Base-by-base conservation (phyloP, 2,113 vertebrate species). In the Pardalotus punctatus region DNA sequence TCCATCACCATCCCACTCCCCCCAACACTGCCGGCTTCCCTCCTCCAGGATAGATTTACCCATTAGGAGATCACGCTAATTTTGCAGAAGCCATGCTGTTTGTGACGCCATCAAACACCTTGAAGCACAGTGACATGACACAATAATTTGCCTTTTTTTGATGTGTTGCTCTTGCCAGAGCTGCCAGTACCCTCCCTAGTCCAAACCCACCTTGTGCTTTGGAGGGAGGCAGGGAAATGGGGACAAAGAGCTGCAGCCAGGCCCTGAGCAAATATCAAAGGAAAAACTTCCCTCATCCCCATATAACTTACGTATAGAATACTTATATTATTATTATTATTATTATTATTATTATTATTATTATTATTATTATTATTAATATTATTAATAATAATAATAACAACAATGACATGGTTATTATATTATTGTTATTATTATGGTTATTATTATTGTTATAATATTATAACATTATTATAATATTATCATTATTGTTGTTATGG, bases 361-460 rank as follows among this genome's bases (percentile, higher is more conserved):
- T 40, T 3, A 22, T 18, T 5, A 8, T 25, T 50, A 29, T 56
- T 50, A 43, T 43, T 69, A 9, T 11, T 69, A n/a, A n/a, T 19
- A 33, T 29, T 0, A 25, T 60, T 2, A 40, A 10, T 3, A 22
- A n/a, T n/a, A n/a, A n/a, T n/a, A n/a, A n/a, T n/a, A n/a, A n/a
- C n/a, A n/a, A n/a, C n/a, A n/a, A n/a, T n/a, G n/a, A n/a, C n/a
- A n/a, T n/a, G n/a, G n/a, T n/a, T n/a, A n/a, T n/a, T n/a, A n/a
- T n/a, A n/a, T n/a, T n/a, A n/a, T n/a, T n/a, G n/a, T n/a, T n/a
- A n/a, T n/a, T n/a, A n/a, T n/a, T n/a, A n/a, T n/a, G n/a, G n/a
- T n/a, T n/a, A n/a, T n/a, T n/a, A n/a, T n/a, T n/a, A n/a, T n/a
- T n/a, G n/a, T n/a, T n/a, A n/a, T n/a, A n/a, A n/a, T n/a, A n/a